A percentile compares a stretch with the other conserved stretches of the same genome.
These are phyloP conservation scores for Siderastrea siderea DNA, from an alignment of 92 coral and sea anemone genomes.

Conservation along the genomic window DNA sequence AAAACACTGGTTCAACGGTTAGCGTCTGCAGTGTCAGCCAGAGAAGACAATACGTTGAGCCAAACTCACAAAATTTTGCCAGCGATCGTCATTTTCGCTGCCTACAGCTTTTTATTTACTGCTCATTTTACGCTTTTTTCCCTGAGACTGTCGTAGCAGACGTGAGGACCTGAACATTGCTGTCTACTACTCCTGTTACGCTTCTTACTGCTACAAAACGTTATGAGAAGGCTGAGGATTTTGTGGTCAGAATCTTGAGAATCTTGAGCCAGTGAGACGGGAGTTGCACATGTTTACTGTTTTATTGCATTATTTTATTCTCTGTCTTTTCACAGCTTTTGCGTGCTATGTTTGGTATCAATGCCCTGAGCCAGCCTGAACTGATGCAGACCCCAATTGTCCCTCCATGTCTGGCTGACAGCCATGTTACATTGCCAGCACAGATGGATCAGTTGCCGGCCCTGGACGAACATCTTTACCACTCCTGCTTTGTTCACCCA, in stretches of 20 bases:
- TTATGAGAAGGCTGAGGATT: background rate
- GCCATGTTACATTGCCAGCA: conserved; percentile 77
- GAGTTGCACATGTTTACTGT: background rate
- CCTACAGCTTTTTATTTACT: no score
- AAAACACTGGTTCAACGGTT: no score
- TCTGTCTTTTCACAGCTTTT: conserved; percentile 76
- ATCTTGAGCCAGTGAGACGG: no score
- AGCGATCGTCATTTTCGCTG: no score
- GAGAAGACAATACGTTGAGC: no score
- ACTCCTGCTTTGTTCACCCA: conserved; percentile 79
- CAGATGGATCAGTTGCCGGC: conserved; percentile 41
- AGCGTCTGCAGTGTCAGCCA: no score
- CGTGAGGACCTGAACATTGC: background rate
- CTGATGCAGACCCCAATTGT: conserved; percentile 68
- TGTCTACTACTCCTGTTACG: background rate
- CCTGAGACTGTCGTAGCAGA: no score
- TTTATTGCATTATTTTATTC: background rate
- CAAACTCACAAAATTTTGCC: no score
- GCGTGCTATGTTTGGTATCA: conserved; percentile 98
- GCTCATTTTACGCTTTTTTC: no score
- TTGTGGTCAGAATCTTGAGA: background rate
- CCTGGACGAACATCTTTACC: conserved; percentile 69
- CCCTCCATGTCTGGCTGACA: conserved; percentile 80
- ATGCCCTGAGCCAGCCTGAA: conserved; percentile 90
- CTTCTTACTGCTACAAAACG: background rate